Conservation (phyloP, 2,113 vertebrate genomes). For the Microcebus tavaratra region DNA sequence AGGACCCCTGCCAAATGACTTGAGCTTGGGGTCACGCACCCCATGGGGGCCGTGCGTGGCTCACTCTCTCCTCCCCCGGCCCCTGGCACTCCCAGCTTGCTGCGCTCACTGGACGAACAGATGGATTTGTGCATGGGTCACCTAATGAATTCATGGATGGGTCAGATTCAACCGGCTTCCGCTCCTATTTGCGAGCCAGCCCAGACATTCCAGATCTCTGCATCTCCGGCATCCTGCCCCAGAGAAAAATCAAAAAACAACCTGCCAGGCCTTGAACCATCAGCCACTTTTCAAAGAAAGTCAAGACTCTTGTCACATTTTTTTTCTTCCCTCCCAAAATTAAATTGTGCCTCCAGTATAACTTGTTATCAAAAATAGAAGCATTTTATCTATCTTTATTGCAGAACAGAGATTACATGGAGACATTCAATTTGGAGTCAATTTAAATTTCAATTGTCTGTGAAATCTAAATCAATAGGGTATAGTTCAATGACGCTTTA, state of each 20-base stretch:
- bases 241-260: neutral
- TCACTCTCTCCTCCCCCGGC: neutral
- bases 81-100: neutral
- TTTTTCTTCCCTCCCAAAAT: constrained; percentile 74
- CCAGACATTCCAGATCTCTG: neutral
- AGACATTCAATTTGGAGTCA: constrained; percentile 90
- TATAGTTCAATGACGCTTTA: constrained; percentile 89
- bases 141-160: neutral
- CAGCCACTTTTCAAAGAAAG: constrained; percentile 63
- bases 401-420: constrained; percentile 86
- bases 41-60: accelerated
- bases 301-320: constrained; percentile 54
- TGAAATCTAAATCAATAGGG: constrained; percentile 92
- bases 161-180: neutral
- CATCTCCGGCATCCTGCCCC: neutral
- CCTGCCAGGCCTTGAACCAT: neutral
- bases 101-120: neutral
- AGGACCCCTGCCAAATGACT: too few relatives aligned
- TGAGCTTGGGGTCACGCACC: accelerated
- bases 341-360: constrained; percentile 79
- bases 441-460: constrained; percentile 92
- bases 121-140: neutral
- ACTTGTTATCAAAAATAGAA: constrained; percentile 87
- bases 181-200: neutral
- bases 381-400: constrained; percentile 86